phyloP scores from a whole-genome alignment of 2,888 invertebrate genomes.

The Andrena minutula region DNA sequence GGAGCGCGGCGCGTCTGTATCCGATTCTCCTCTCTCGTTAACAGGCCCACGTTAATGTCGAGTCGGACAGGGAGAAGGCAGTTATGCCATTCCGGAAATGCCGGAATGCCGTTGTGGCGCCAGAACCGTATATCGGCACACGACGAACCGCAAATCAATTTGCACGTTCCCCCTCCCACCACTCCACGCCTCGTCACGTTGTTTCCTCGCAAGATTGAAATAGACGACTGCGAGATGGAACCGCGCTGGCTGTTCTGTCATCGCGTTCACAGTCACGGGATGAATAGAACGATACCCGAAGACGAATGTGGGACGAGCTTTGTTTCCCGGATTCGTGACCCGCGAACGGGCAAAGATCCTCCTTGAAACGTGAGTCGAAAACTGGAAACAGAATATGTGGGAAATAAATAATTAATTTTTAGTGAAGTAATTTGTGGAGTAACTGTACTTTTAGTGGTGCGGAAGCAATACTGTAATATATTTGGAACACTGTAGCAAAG shows the following conservation, averaged over 20 bases:
- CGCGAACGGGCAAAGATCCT: background rate
- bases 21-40: slow-evolving; percentile 75
- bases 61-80: slow-evolving; percentile 62
- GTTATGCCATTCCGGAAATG: slow-evolving; percentile 81
- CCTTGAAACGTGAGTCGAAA: background rate
- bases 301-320: background rate
- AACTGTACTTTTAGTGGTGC: too few species aligned
- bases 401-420: too few species aligned
- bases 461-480: too few species aligned
- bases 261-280: slow-evolving; percentile 32
- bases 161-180: slow-evolving; percentile 66
- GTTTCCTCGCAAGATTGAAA: slow-evolving; percentile 63
- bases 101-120: slow-evolving; percentile 80
- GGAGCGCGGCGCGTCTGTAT: slow-evolving; percentile 58
- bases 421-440: too few species aligned
- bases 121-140: slow-evolving; percentile 75
- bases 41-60: slow-evolving; percentile 75
- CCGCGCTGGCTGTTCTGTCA: slow-evolving; percentile 42
- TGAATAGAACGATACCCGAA: slow-evolving; percentile 9
- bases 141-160: slow-evolving; percentile 81
- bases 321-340: background rate
- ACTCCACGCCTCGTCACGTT: slow-evolving; percentile 41
- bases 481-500: too few species aligned
- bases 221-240: slow-evolving; percentile 57
- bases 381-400: too few species aligned